Base-by-base conservation (phyloP, 1,140 invertebrate genomes). In the Zophobas morio region DNA sequence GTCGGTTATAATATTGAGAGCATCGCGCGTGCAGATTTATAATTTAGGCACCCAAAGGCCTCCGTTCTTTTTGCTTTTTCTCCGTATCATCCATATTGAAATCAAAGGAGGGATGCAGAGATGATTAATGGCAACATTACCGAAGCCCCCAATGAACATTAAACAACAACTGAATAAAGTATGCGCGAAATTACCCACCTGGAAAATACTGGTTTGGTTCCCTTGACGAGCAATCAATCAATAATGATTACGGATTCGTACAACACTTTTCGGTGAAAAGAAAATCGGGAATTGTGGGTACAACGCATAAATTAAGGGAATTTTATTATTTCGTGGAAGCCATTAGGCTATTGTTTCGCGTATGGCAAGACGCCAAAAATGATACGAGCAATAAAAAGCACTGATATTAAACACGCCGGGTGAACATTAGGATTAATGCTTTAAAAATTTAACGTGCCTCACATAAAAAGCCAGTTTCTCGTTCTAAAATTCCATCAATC, bases 321-420 rank as follows among this genome's bases (percentile, higher is more conserved):
- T 63, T 63, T 63, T 63, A 63, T 63, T 63, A 36, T 37, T 63
- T 20, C 57, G 20, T 39, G 57, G 6, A 63, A 39, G 57, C 2
- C 54, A 57, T 57, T 57, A 57, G n/a, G 37, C 4, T 32, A 20
- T 40, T 63, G 57, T 40, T 57, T 57, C 54, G 54, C 32, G 3
- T 33, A 35, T 63, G 57, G 57, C 57, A 63, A 63, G 37, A 42
- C 37, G 57, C 57, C 57, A 63, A 40, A 63, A 39, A 63, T 63
- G 57, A 63, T 63, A 63, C 1, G 6, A 1, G 37, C 33, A 57
- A 37, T 40, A 63, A 63, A 63, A 63, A 63, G 57, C 35, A 1
- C 56, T 46, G 42, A 46, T 46, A 46, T 46, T 46, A 51, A 51
- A 51, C 49, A 51, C 20, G 3, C 49, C 20, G 3, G 8, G 3